Percentiles rank a stretch among this genome's conserved stretches.
phyloP scores from a whole-genome alignment of 2,888 invertebrate genomes.

The Onchidella celtica region DNA sequence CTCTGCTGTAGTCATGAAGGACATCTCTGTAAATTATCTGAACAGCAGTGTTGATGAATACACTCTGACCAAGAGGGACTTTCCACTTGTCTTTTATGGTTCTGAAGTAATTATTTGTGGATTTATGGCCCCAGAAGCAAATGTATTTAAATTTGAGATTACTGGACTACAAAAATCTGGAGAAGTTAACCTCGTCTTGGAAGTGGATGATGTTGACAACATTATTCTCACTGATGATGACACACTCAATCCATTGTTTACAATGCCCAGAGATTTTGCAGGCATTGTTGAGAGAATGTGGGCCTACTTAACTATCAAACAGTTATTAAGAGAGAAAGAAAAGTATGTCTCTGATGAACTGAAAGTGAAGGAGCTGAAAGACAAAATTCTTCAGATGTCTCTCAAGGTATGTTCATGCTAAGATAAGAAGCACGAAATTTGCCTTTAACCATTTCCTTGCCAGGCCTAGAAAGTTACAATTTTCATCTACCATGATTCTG shows the following conservation, averaged over 20 bases:
- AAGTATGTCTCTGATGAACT: slow-evolving; percentile 47
- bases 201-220: slow-evolving; percentile 31
- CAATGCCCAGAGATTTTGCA: slow-evolving; percentile 49
- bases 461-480: no score
- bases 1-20: slow-evolving; percentile 86
- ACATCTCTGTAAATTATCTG: slow-evolving; percentile 81
- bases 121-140: slow-evolving; percentile 50
- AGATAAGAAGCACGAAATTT: no score
- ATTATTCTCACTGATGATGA: slow-evolving; percentile 17
- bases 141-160: slow-evolving; percentile 13
- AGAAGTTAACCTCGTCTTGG: slow-evolving; percentile 34
- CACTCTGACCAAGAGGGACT: slow-evolving; percentile 61
- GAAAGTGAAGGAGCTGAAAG: slow-evolving; percentile 54
- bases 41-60: slow-evolving; percentile 56
- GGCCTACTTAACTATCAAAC: slow-evolving; percentile 71
- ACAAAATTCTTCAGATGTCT: slow-evolving; percentile 61
- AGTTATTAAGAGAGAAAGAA: slow-evolving; percentile 61
- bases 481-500: no score
- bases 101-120: slow-evolving; percentile 68
- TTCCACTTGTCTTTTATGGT: slow-evolving; percentile 65
- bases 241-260: slow-evolving; percentile 41
- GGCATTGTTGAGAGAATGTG: slow-evolving; percentile 69
- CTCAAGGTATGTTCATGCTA: slow-evolving; percentile 62
- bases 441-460: no score
- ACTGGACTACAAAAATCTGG: slow-evolving; percentile 25